phyloP scores from a whole-genome alignment of 2,888 invertebrate species.

The Plebejus anna region DNA sequence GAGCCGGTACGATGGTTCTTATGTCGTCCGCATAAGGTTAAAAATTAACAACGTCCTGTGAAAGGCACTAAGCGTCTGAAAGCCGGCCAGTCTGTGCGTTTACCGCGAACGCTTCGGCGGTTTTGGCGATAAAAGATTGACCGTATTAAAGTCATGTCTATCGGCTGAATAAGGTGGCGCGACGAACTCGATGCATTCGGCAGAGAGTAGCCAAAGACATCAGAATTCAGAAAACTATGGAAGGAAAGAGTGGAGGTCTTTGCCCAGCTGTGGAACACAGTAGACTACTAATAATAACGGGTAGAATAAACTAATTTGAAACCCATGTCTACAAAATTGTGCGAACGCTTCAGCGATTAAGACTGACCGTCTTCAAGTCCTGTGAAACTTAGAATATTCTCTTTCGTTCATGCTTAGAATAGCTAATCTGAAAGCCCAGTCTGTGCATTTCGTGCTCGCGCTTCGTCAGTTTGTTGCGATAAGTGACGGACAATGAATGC shows the following conservation, averaged over 20 bases:
- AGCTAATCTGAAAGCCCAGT: conserved; percentile 26
- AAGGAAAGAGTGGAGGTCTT: background rate
- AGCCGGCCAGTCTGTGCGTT: conserved; percentile 32
- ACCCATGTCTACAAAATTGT: too few relatives aligned
- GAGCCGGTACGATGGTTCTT: background rate
- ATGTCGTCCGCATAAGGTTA: background rate
- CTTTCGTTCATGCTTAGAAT: background rate
- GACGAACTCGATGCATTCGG: too few relatives aligned
- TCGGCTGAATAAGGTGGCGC: background rate
- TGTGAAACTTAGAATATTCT: background rate
- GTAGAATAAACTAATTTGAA: background rate
- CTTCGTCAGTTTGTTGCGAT: conserved; percentile 36
- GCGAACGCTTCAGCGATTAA: background rate
- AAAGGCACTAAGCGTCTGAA: background rate
- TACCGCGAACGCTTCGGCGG: conserved; percentile 11
- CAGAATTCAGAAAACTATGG: background rate
- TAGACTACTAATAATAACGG: background rate
- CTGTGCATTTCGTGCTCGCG: conserved; percentile 31
- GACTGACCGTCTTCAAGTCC: background rate
- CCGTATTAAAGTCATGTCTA: too few relatives aligned
- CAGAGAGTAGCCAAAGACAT: background rate
- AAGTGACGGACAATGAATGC: conserved; percentile 64
- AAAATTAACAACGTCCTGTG: background rate
- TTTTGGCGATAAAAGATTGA: background rate
- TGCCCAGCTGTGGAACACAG: background rate